Evolutionary conservation across 2,797 vertebrate genomes (phyloP).

Genomic region (Sandelia bainsii): DNA sequence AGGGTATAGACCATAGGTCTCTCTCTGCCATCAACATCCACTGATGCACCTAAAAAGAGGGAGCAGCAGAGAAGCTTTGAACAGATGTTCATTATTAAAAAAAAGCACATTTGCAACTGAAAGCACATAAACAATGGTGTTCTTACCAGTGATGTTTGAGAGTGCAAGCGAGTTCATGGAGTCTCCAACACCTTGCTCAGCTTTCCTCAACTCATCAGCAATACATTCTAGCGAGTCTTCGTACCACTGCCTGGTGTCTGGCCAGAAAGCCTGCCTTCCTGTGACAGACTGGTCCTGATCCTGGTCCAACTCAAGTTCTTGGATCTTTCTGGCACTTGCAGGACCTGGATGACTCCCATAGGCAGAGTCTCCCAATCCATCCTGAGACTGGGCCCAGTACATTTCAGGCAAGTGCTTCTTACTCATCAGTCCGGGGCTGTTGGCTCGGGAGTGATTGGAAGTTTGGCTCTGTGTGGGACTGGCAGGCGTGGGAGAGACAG

Average conservation of each 20-base stretch:
- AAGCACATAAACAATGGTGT: not conserved
- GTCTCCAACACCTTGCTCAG: constrained; percentile 89
- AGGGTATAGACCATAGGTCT: constrained; percentile 87
- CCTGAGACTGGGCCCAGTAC: constrained; percentile 97
- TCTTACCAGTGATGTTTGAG: constrained; percentile 96
- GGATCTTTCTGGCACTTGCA: constrained; percentile 93
- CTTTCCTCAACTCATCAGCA: constrained; percentile 90
- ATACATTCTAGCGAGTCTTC: constrained; percentile 93
- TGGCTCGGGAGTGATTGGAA: constrained; percentile 70
- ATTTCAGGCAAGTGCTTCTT: constrained; percentile 94
- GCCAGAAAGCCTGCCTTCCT: constrained; percentile 85
- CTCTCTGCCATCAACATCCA: constrained; percentile 90
- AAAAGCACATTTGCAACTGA: not conserved
- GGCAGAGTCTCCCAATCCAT: constrained; percentile 95
- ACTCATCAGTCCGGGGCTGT: constrained; percentile 86
- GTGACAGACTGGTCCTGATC: constrained; percentile 74
- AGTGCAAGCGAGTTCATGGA: constrained; percentile 96
- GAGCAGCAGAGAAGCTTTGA: constrained; percentile 5
- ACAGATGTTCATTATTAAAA: not conserved
- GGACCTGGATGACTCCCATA: constrained; percentile 97
- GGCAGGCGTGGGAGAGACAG: constrained; percentile 65
- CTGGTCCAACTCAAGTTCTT: constrained; percentile 93
- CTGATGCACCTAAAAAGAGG: constrained; percentile 87
- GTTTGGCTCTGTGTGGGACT: constrained; percentile 77
- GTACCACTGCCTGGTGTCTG: constrained; percentile 89